phyloP scores from a whole-genome alignment of 1,140 invertebrate genomes.

The Drosophila nigrodunni region DNA sequence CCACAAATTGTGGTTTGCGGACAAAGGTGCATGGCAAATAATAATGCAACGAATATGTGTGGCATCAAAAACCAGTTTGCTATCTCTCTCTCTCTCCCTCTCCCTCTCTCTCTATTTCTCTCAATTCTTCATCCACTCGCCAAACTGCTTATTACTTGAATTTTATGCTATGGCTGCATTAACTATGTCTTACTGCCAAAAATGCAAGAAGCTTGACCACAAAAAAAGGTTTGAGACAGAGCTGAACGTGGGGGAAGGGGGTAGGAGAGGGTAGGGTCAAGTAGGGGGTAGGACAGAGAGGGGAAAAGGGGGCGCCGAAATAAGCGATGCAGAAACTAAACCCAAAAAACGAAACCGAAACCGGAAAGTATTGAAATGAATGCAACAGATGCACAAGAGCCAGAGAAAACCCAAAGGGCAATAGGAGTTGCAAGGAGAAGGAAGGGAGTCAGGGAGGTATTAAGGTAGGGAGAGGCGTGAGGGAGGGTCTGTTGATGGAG shows the following conservation, averaged over 20 bases:
- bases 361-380: conserved; percentile 21
- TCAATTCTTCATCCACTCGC: neutral
- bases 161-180: conserved; percentile 7
- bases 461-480: neutral
- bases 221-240: conserved; percentile 64
- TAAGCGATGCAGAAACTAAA: conserved; percentile 52
- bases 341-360: conserved; percentile 50
- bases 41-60: conserved; percentile 13
- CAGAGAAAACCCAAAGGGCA: neutral
- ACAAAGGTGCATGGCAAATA: conserved; percentile 17
- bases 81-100: neutral
- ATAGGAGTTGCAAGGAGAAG: neutral
- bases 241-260: conserved; percentile 25
- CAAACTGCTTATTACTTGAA: conserved; percentile 32
- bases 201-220: conserved; percentile 36
- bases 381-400: conserved; percentile 11
- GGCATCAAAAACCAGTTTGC: conserved; percentile 29
- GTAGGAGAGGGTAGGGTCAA: neutral
- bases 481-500: conserved; percentile 1
- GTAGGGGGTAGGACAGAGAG: neutral
- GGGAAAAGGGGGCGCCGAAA: conserved; percentile 8
- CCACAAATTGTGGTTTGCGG: conserved; percentile 6
- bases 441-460: neutral
- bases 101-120: neutral
- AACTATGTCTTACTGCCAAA: conserved; percentile 12